These are phyloP conservation scores for Ceratitis capitata DNA, from an alignment of 1,140 invertebrate genomes.

Conservation along the genomic window DNA sequence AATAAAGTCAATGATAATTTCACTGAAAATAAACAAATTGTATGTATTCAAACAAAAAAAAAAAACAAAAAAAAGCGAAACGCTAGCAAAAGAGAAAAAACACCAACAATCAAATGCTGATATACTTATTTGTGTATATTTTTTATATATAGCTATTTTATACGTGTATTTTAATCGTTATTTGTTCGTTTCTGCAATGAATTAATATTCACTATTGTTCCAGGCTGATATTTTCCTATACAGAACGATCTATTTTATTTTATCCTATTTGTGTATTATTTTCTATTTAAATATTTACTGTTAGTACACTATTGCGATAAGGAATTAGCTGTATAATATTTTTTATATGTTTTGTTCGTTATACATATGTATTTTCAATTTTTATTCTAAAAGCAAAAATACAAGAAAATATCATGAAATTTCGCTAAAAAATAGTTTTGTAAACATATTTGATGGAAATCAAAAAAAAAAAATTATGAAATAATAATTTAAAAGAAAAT, in stretches of 20 bases:
- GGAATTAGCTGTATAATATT: neutral
- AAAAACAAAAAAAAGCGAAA: neutral
- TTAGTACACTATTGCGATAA: neutral
- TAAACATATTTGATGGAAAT: neutral
- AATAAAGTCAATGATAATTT: neutral
- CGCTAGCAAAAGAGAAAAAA: neutral
- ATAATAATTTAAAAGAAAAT: constrained; percentile 12
- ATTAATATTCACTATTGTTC: neutral
- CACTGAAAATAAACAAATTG: neutral
- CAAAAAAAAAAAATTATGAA: neutral
- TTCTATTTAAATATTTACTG: constrained; percentile 14
- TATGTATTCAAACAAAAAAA: neutral
- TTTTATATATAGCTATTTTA: constrained; percentile 5
- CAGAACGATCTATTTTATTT: constrained; percentile 2
- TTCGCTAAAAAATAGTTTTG: constrained; percentile 21
- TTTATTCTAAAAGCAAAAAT: constrained; percentile 13
- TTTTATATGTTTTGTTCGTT: constrained; percentile 2
- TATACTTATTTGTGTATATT: neutral
- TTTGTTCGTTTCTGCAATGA: neutral
- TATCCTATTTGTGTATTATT: constrained; percentile 14
- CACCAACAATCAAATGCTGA: neutral
- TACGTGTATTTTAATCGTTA: neutral
- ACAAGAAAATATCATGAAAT: constrained; percentile 8
- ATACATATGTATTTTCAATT: neutral
- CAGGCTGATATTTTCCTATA: neutral